These are phyloP conservation scores for Diabrotica balteata DNA, from an alignment of 2,888 invertebrate species.

Conservation along the genomic window DNA sequence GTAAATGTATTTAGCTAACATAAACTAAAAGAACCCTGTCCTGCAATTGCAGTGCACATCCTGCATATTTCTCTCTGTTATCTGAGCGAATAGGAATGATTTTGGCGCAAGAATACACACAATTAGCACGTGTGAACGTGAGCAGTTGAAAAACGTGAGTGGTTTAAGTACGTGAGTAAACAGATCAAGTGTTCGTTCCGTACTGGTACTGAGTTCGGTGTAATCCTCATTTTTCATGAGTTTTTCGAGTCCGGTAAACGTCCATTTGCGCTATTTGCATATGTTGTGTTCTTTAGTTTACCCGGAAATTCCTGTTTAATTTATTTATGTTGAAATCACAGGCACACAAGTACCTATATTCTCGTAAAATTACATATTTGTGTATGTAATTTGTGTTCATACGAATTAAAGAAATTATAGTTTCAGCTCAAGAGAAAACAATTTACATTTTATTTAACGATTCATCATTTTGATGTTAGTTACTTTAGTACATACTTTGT, in stretches of 20 bases:
- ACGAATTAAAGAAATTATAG: no score
- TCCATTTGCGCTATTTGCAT: slow-evolving; percentile 5
- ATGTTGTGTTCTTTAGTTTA: slow-evolving; percentile 1
- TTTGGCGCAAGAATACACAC: slow-evolving; percentile 19
- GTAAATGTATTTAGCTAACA: no score
- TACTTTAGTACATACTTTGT: no score
- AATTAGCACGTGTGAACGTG: slow-evolving; percentile 46
- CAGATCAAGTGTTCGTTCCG: slow-evolving; percentile 22
- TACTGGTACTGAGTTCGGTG: slow-evolving; percentile 13
- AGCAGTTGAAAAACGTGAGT: slow-evolving; percentile 44
- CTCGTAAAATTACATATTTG: no score
- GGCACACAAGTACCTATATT: no score
- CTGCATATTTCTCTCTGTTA: background rate
- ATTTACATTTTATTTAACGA: no score
- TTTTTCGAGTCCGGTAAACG: slow-evolving; percentile 1
- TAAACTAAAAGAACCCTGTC: background rate
- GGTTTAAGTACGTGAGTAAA: slow-evolving; percentile 40
- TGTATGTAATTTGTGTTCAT: no score
- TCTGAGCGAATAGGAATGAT: slow-evolving; percentile 8
- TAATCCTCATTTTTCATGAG: slow-evolving; percentile 12
- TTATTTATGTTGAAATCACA: no score
- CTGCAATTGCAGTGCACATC: background rate
- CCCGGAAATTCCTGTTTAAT: background rate
- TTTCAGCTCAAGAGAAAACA: no score
- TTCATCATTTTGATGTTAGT: no score